Base-by-base conservation (phyloP, 2,113 vertebrate species). In the Athene noctua region DNA sequence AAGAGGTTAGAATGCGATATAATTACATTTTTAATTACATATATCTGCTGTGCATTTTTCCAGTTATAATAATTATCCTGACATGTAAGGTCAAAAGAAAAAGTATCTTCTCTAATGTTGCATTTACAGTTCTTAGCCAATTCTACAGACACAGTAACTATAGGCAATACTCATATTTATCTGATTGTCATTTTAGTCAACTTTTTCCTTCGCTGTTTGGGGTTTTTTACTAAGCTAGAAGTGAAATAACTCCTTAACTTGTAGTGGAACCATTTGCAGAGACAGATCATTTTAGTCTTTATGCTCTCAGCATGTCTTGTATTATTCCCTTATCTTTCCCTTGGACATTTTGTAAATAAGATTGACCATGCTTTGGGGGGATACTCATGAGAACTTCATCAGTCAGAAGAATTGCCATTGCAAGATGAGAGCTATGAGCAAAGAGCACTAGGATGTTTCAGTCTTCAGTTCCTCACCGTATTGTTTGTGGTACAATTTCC, bases 401-500 rank as follows among this genome's bases (percentile, higher is more conserved):
- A 63, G 30, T 46, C 49, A 34, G 54, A 79, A 68, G 49, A 85
- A 75, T 52, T 80, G 34, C 44, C 15, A 10, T 57, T 78, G 47
- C 22, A 23, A 86, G 30, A 82, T 79, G 42, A 85, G 49, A n/a
- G 26, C 20, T 86, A 27, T 29, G 26, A 72, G 36, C 80, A 83
- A 71, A 81, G 51, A 94, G 36, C 27, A 17, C 7, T 46, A 54
- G 16, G n/a, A 68, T 70, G 5, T 66, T 81, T 80, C 46, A 44
- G 44, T 62, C 20, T 92, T 74, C 32, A 66, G 25, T 91, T 74
- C 38, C 36, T 74, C 23, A 79, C 61, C 68, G 52, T 66, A 57
- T 73, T n/a, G 63, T 91, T 92, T 88, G 52, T 65, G 16, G 49
- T 88, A 89, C 23, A 61, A 14, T 83, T 95, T 96, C 94, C 42